Percentiles rank a stretch among this genome's conserved stretches.
These are phyloP conservation scores for Caenorhabditis inopinata DNA, from an alignment of 1,140 invertebrate genomes.

Conservation along the genomic window DNA sequence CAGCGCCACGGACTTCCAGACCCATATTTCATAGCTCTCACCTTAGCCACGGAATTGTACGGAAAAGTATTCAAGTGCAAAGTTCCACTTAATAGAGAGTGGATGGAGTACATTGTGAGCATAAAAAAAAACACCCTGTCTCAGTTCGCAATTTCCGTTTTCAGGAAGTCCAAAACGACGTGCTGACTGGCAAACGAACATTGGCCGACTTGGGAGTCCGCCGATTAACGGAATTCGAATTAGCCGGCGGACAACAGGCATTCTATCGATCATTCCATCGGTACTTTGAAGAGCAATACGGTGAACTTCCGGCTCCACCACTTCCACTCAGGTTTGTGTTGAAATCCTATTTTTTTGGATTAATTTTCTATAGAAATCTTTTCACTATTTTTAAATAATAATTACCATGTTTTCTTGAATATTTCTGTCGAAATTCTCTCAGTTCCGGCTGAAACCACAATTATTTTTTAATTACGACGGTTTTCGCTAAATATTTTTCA, in stretches of 20 bases:
- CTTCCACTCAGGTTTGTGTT: conserved; percentile 48
- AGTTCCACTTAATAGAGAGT: conserved; percentile 57
- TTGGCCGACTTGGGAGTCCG: conserved; percentile 68
- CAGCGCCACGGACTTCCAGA: conserved; percentile 56
- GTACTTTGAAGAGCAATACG: conserved; percentile 52
- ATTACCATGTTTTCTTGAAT: no score
- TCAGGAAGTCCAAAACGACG: conserved; percentile 67
- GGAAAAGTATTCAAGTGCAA: conserved; percentile 54
- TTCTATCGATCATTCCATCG: conserved; percentile 50
- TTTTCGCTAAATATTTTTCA: no score
- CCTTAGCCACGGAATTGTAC: conserved; percentile 42
- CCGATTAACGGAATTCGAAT: conserved; percentile 66
- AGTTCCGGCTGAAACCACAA: no score
- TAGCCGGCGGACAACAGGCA: conserved; percentile 53
- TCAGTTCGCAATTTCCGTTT: conserved; percentile 36
- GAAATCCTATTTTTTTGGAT: neutral
- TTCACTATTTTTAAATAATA: no score
- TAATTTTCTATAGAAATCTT: no score
- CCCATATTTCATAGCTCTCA: conserved; percentile 51
- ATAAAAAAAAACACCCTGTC: conserved; percentile 21
- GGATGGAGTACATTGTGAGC: conserved; percentile 64
- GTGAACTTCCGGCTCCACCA: conserved; percentile 50
- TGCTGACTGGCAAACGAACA: conserved; percentile 64
- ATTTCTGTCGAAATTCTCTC: no score
- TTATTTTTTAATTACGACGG: no score